Base-by-base conservation (phyloP, 2,113 vertebrate species). In the Aix galericulata region DNA sequence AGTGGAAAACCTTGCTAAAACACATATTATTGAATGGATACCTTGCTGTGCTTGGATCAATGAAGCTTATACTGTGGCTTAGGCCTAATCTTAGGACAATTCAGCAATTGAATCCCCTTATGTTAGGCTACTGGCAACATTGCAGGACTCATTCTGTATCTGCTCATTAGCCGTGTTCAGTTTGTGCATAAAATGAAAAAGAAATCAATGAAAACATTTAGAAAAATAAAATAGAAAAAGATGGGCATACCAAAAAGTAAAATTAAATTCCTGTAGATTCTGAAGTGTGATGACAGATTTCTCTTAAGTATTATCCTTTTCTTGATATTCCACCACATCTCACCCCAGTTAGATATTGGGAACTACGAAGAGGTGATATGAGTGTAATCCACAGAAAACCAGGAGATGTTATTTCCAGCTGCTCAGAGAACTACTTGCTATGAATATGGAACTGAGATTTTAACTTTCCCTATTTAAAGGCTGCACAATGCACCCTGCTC, bases 1-100 rank as follows among this genome's bases (percentile, higher is more conserved):
- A 96, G 95, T 95, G 87, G 94, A 96, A 95, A 96, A 97, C 93
- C 88, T 95, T 91, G 82, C 93, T 96, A 95, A 96, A 96, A 97
- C 92, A 95, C 89, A 78, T 93, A 92, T 93, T 96, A 97, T 95
- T 94, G 96, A 96, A 94, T 94, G 85, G 95, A 34, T 93, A 94
- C 64, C 97, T 95, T 86, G 82, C 95, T 94, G 94, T 82, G 95
- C 77, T 80, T 90, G 75, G 96, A 97, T 97, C 97, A 95, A 97
- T 97, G 96, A 95, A 91, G 93, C 95, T 97, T 96, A 96, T 88
- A 89, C 82, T 82, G 85, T 94, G 94, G 93, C 94, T 96, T 93
- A 97, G 91, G 92, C 84, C 86, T 97, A 97, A 95, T 96, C 92
- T 97, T 95, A 93, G 0, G n/a, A 91, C 94, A 92, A 94, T 96